These are phyloP conservation scores for Perca schrenkii DNA, from an alignment of 2,113 vertebrate genomes.

Conservation along the genomic window DNA sequence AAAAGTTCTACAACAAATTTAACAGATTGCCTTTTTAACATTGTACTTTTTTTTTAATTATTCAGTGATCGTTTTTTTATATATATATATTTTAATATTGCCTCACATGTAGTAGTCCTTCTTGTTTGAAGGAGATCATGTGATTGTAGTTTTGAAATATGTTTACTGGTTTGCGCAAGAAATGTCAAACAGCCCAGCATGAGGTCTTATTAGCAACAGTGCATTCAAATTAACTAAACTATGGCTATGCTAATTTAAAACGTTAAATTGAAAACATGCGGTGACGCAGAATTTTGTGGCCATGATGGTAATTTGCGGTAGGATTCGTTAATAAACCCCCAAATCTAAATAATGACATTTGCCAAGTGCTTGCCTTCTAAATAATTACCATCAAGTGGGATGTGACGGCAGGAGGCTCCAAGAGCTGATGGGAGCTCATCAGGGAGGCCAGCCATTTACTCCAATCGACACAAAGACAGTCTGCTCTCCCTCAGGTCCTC, in stretches of 20 bases:
- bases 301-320: slow-evolving; percentile 50
- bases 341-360: slow-evolving; percentile 82
- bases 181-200: slow-evolving; percentile 16
- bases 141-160: slow-evolving; percentile 10
- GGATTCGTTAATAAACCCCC: slow-evolving; percentile 61
- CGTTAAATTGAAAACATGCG: slow-evolving; percentile 54
- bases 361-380: slow-evolving; percentile 76
- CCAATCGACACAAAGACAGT: slow-evolving; percentile 77
- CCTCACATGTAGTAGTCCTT: neutral
- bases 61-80: neutral
- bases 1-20: neutral
- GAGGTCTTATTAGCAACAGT: slow-evolving; percentile 36
- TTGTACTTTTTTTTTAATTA: neutral
- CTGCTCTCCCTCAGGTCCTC: slow-evolving; percentile 79
- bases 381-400: slow-evolving; percentile 82
- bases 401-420: slow-evolving; percentile 74
- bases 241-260: slow-evolving; percentile 42
- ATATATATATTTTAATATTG: neutral
- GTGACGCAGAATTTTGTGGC: slow-evolving; percentile 49
- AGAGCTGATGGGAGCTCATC: slow-evolving; percentile 79
- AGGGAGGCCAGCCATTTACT: slow-evolving; percentile 80
- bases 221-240: slow-evolving; percentile 44
- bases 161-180: neutral
- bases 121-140: neutral
- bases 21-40: neutral